phyloP scores from a whole-genome alignment of 2,797 vertebrate species.

The Psittacula echo region DNA sequence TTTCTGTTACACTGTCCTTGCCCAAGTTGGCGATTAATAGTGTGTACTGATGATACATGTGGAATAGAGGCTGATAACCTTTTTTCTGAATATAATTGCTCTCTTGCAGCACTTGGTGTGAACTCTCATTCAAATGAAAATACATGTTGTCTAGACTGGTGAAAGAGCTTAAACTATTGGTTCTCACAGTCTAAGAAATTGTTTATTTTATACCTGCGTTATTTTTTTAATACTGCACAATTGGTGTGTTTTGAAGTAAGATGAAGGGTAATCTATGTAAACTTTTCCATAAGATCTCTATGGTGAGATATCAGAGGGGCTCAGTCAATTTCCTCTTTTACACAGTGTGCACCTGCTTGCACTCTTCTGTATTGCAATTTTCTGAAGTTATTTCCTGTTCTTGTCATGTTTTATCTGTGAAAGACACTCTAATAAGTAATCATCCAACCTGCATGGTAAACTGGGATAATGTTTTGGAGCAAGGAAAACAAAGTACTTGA shows the following conservation, averaged over 20 bases:
- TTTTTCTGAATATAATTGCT: conserved; percentile 26
- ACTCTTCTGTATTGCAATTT: not conserved
- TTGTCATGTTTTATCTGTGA: not conserved
- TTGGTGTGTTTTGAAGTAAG: not conserved
- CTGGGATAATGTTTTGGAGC: not conserved
- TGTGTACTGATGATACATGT: not conserved
- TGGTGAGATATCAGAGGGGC: not conserved
- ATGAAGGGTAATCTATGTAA: not conserved
- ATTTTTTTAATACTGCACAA: not conserved
- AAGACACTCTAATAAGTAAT: not conserved
- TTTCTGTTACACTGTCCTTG: not conserved
- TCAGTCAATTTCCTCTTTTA: not conserved
- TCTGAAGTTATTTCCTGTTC: not conserved
- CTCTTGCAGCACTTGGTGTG: not conserved
- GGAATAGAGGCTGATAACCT: not conserved
- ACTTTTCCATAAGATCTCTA: not conserved
- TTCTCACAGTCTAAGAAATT: not conserved
- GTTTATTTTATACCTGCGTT: not conserved
- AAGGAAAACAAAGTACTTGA: not conserved
- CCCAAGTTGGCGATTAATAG: not conserved
- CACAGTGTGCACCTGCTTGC: not conserved
- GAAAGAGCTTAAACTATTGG: conserved; percentile 16
- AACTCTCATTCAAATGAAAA: not conserved
- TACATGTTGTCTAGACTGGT: not conserved
- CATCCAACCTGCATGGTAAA: not conserved